Base-by-base conservation (phyloP, 1,140 invertebrate genomes). In the Euwallacea fornicatus region DNA sequence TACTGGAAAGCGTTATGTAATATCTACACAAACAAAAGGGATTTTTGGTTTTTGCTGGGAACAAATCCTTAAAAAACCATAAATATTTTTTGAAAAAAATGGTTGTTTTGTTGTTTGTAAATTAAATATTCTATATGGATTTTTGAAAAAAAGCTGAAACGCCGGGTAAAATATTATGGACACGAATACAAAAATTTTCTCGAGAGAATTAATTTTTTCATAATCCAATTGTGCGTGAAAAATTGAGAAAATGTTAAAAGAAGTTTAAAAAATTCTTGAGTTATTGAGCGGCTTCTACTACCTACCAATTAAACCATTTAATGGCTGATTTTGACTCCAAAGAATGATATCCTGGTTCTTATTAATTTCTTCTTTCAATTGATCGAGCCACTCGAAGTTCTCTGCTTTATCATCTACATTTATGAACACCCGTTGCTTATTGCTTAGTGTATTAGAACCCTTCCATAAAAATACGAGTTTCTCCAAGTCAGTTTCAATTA, bases 271-370 rank as follows among this genome's bases (percentile, higher is more conserved):
- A 2, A 6, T 58, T 33, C 1, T 33, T 33, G 21, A 2, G 21
- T 33, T 4, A 33, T 33, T 33, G 4, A 4, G 4, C 21, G 21
- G 21, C 21, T 4, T 33, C 4, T 33, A 33, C 2, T 58, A 44
- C 53, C 46, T 58, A 46, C 65, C 66, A n/a, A 68, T 50, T 50
- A 68, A 43, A 13, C 66, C 66, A 53, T 87, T 92, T 6, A 87
- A 79, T 16, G 81, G 80, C 69, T 89, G 87, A 74, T 86, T 84
- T 79, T 89, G 84, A 7, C 84, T 82, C 55, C 88, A 86, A 0
- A 90, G 74, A 6, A 91, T 77, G n/a, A 89, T 74, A 58, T 83
- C 81, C 2, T 82, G 83, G 6, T 82, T 81, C 74, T 85, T 83
- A 71, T 87, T 84, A 0, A 88, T 74, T 9, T 84, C 81, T 56